A percentile compares a stretch with the other conserved stretches of the same genome.
These are phyloP conservation scores for Chanos chanos DNA, from an alignment of 2,797 vertebrate genomes.

Conservation along the genomic window DNA sequence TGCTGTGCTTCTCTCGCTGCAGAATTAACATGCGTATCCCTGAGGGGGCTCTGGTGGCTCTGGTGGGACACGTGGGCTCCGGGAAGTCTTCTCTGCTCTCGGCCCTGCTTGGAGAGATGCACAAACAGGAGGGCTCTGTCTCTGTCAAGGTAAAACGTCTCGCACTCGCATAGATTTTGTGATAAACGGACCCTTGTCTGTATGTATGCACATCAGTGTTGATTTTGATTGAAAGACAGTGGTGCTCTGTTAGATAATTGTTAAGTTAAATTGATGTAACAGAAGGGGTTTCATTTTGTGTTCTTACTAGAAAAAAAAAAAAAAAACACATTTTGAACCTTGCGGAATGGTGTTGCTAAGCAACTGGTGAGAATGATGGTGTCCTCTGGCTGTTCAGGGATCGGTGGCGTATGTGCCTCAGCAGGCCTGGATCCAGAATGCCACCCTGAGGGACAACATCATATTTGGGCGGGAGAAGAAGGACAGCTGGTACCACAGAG, in stretches of 20 bases:
- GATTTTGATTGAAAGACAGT: too few relatives aligned
- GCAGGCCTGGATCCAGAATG: slow-evolving; percentile 96
- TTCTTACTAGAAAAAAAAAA: too few relatives aligned
- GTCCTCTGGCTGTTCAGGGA: slow-evolving; percentile 65
- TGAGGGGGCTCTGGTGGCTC: slow-evolving; percentile 85
- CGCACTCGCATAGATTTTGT: neutral
- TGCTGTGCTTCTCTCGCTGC: slow-evolving; percentile 27
- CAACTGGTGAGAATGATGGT: neutral
- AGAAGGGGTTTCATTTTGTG: too few relatives aligned
- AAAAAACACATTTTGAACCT: too few relatives aligned
- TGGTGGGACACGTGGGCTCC: slow-evolving; percentile 93
- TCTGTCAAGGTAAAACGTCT: slow-evolving; percentile 75
- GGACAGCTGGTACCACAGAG: slow-evolving; percentile 75
- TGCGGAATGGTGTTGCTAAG: neutral
- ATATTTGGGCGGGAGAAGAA: slow-evolving; percentile 80
- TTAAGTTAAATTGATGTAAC: too few relatives aligned
- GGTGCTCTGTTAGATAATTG: too few relatives aligned
- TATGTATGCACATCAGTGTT: too few relatives aligned
- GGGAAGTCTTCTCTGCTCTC: slow-evolving; percentile 93
- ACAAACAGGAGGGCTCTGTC: slow-evolving; percentile 83
- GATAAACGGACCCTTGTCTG: neutral
- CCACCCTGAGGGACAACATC: slow-evolving; percentile 87
- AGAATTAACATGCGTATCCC: slow-evolving; percentile 83
- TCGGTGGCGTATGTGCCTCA: slow-evolving; percentile 90
- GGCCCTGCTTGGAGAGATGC: slow-evolving; percentile 90